Evolutionary conservation across 2,113 vertebrate species (phyloP).

Genomic region (Bolborhynchus lineola): DNA sequence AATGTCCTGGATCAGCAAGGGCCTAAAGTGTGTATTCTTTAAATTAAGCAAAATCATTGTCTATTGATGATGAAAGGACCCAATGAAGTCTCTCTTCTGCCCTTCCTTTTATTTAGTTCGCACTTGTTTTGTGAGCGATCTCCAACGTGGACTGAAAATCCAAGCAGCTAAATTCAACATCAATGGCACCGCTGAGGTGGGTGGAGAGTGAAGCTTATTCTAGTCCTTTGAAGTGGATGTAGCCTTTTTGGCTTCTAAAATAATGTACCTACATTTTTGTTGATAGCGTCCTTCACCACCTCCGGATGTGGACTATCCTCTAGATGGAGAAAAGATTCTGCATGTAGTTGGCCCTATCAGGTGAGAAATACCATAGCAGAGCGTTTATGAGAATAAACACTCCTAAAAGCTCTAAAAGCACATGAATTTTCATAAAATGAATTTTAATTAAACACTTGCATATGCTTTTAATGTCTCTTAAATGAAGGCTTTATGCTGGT

Average conservation of each 20-base stretch:
- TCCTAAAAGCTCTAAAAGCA: neutral
- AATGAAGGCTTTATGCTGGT: neutral
- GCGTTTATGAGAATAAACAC: neutral
- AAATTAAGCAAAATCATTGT: neutral
- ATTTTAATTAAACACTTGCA: neutral
- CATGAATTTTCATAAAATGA: neutral
- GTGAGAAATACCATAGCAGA: conserved; percentile 66
- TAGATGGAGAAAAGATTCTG: conserved; percentile 95
- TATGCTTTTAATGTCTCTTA: neutral
- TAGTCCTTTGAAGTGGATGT: neutral
- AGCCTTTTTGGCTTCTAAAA: neutral
- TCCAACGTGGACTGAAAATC: conserved; percentile 92
- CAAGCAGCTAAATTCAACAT: conserved; percentile 95
- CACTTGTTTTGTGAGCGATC: conserved; percentile 94
- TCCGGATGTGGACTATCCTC: conserved; percentile 91
- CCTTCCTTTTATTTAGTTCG: conserved; percentile 77
- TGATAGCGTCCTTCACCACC: conserved; percentile 86
- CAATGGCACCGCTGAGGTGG: conserved; percentile 87
- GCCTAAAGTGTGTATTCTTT: neutral
- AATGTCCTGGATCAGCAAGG: neutral
- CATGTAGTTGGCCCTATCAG: conserved; percentile 92
- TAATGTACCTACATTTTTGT: neutral
- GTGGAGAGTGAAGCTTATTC: neutral
- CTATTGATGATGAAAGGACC: neutral
- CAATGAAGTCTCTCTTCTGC: neutral